Percentiles rank a stretch among this genome's conserved stretches.
These are phyloP conservation scores for Bambusicola thoracicus DNA, from an alignment of 2,113 vertebrate species.

Conservation along the genomic window DNA sequence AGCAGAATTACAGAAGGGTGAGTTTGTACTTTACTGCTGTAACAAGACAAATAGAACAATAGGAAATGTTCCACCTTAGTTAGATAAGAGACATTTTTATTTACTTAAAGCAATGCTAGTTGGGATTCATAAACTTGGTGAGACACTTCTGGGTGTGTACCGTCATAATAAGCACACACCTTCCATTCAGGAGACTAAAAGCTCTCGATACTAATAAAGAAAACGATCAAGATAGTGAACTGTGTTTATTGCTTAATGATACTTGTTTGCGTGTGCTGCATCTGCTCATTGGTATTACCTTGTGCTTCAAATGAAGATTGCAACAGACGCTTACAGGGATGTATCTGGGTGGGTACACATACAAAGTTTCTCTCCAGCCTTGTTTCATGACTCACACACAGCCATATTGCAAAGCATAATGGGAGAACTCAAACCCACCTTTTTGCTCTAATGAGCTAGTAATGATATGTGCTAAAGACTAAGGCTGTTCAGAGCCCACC, in stretches of 20 bases:
- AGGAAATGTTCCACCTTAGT: neutral
- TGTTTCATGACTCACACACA: neutral
- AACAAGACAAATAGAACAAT: neutral
- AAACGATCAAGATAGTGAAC: neutral
- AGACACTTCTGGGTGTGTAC: slow-evolving; percentile 35
- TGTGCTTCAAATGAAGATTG: neutral
- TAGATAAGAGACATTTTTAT: neutral
- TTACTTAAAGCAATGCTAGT: neutral
- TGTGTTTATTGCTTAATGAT: slow-evolving; percentile 14
- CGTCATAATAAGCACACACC: neutral
- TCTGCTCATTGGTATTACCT: neutral
- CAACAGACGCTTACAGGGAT: neutral
- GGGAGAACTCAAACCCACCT: neutral
- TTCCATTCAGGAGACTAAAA: neutral
- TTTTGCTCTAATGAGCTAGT: neutral
- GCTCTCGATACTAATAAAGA: neutral
- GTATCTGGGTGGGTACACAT: neutral
- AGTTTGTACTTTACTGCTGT: neutral
- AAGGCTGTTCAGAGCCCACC: neutral
- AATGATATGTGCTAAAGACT: neutral
- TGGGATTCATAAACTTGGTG: neutral
- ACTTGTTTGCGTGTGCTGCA: neutral
- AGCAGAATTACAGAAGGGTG: neutral
- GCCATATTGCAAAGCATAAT: rapidly evolving
- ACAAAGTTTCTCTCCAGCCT: neutral